Conservation (phyloP, 2,888 invertebrate genomes). For the Nysson spinosus region DNA sequence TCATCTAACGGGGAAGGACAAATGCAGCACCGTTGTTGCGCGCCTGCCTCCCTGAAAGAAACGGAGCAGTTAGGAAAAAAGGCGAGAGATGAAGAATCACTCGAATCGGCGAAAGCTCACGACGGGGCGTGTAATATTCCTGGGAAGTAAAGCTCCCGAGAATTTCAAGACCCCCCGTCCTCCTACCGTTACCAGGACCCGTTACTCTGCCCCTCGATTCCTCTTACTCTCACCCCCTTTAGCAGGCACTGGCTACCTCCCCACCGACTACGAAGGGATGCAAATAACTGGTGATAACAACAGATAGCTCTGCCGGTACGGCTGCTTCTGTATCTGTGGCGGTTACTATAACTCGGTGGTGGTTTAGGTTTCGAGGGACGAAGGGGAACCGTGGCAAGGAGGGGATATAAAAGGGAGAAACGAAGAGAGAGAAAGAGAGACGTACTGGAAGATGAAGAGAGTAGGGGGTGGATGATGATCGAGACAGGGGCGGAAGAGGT, state of each 20-base stretch:
- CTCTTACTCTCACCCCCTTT: conserved; percentile 36
- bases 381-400: conserved; percentile 32
- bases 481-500: conserved; percentile 43
- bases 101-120: conserved; percentile 60
- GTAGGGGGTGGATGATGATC: conserved; percentile 33
- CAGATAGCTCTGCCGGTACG: conserved; percentile 71
- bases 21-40: conserved; percentile 52
- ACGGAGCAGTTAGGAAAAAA: conserved; percentile 52
- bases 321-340: conserved; percentile 49
- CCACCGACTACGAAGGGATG: conserved; percentile 70
- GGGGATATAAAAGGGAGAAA: conserved; percentile 17
- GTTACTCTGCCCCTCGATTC: conserved; percentile 5
- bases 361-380: conserved; percentile 51
- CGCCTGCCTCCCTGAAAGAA: conserved; percentile 54
- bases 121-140: conserved; percentile 69
- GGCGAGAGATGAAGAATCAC: conserved; percentile 60
- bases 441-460: conserved; percentile 27
- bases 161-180: conserved; percentile 56
- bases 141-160: conserved; percentile 71
- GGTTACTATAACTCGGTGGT: conserved; percentile 51
- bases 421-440: conserved; percentile 25
- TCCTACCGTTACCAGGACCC: not conserved
- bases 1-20: conserved; percentile 45
- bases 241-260: conserved; percentile 47
- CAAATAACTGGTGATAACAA: conserved; percentile 76